Evolutionary conservation across 2,113 vertebrate genomes (phyloP), one percentile per base, ranked within the genome.

Genomic region (Macquaria australasica): DNA sequence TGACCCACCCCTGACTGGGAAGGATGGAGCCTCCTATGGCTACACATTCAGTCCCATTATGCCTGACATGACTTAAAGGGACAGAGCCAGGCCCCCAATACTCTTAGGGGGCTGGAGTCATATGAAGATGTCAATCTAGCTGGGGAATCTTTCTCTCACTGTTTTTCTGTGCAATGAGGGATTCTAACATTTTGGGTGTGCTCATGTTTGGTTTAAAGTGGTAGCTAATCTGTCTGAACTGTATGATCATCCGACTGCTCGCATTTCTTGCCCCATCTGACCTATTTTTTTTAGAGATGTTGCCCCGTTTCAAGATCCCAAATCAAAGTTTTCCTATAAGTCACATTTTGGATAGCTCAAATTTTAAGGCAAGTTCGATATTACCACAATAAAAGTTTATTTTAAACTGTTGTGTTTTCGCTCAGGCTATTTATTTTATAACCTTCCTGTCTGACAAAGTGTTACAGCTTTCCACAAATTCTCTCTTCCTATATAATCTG

Each of bases 1-100:
- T 8, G 11, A 72, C 79, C 87, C 59, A 59, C 85, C 88, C 63
- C 83, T 79, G 53, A 70, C 79, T 62, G 77, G 70, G 87, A 81
- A 48, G 31, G 69, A 81, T 59, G 69, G 73, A 87, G 78, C 71
- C 87, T 88, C 84, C 85, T 87, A 78, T 77, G 84, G 81, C 81
- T 90, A 66, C 77, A 80, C 83, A 81, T 74, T 86, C 20, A 77
- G 83, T 73, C 87, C 55, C 80, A 93, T 86, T 73, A 79, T 28
- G 76, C 79, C 85, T 86, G 86, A 92, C 83, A 75, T 74, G 70
- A 82, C 79, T 86, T 74, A 50, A 89, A 91, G 88, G 76, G 82
- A 91, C 81, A 59, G 62, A 89, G 43, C 15, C 31, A 31, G 39
- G 63, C 71, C 77, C 91, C 79, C 79, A 62, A 74, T 59, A 20